Evolutionary conservation across 2,888 invertebrate genomes (phyloP).

Genomic region (Timandra comae): DNA sequence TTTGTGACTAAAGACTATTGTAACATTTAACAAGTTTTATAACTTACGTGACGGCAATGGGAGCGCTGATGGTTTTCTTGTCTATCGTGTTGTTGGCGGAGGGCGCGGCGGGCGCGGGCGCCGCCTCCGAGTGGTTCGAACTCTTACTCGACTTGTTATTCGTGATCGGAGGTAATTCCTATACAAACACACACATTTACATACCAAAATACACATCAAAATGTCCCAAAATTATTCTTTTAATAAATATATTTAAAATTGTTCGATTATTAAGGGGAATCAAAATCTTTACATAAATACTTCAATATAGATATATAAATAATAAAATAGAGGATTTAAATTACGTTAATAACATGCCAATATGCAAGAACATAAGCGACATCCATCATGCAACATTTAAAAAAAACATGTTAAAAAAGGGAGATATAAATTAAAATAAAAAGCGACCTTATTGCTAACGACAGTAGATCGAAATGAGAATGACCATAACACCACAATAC

Average conservation of each 20-base stretch:
- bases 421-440: conserved; percentile 37
- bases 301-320: conserved; percentile 20
- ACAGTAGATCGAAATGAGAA: conserved; percentile 66
- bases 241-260: too few relatives aligned
- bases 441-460: conserved; percentile 34
- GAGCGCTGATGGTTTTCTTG: conserved; percentile 69
- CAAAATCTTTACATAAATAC: conserved; percentile 16
- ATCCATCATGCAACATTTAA: conserved; percentile 70
- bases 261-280: too few relatives aligned
- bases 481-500: conserved; percentile 49
- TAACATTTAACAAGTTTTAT: too few relatives aligned
- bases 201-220: too few relatives aligned
- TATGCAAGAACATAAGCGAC: conserved; percentile 62
- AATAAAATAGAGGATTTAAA: background rate
- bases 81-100: conserved; percentile 54
- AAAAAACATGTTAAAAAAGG: conserved; percentile 36
- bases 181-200: conserved; percentile 21
- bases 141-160: conserved; percentile 54
- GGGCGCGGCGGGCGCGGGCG: conserved; percentile 27
- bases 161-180: conserved; percentile 69
- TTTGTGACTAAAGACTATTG: too few relatives aligned
- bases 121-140: conserved; percentile 42
- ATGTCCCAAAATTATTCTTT: too few relatives aligned
- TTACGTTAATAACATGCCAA: conserved; percentile 47
- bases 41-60: conserved; percentile 72